Base-by-base conservation (phyloP, 2,797 vertebrate genomes). In the Sebastes diploproa region DNA sequence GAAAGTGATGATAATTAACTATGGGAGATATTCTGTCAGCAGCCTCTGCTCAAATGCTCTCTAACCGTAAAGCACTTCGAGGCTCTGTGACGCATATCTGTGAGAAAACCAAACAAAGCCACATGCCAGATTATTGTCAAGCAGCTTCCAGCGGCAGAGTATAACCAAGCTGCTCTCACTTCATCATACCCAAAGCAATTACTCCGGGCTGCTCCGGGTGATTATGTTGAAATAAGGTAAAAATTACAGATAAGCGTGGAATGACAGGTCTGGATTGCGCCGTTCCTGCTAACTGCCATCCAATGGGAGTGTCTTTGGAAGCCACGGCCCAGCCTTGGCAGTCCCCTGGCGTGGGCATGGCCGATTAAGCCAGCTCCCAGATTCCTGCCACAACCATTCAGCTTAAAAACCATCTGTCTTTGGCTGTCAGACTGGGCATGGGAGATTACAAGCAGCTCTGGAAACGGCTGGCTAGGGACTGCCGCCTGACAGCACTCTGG, bases 321-420 rank as follows among this genome's bases (percentile, higher is more conserved):
- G 84, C 77, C 54, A 72, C 74, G 87, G 72, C 87, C 91, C 91
- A 80, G 89, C 86, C 88, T 86, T 91, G 90, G 90, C 87, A 91
- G 89, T 94, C 89, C 92, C 93, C 73, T 82, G 81, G 83, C 76
- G 86, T 82, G 87, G 88, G 84, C 88, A 91, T 72, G 89, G 91
- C 89, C 83, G 90, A 94, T 94, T 95, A 93, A 94, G 90, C 91
- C 88, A 80, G 88, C 88, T 94, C 89, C 90, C 93, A 88, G 88
- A 92, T 92, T 95, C 89, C 89, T 94, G 90, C 90, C 90, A 92
- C 88, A 94, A 91, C 92, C 93, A 94, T 94, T 95, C 93, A 91
- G 91, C 92, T 95, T 94, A 90, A 93, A 94, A 95, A 95, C 91
- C 94, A 95, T 95, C 95, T 95, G 95, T 95, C 94, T 93, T 91